A percentile compares a stretch with the other conserved stretches of the same genome.
phyloP scores from a whole-genome alignment of 2,888 invertebrate genomes.

The Patella pellucida region DNA sequence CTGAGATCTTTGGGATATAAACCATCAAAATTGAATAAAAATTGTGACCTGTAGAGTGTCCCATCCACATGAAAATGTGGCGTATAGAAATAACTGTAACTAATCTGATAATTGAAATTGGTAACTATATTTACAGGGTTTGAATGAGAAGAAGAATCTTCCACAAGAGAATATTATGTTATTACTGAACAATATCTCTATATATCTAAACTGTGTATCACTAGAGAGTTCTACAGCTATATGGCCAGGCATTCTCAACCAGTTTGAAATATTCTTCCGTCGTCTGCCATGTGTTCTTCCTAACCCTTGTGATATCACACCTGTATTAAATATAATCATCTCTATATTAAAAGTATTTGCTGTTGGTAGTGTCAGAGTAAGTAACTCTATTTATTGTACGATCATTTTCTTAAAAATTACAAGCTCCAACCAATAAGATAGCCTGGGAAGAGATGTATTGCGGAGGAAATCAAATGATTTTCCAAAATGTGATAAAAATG shows the following conservation, averaged over 20 bases:
- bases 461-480: too few species aligned
- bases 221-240: constrained; percentile 81
- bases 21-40: too few species aligned
- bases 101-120: neutral
- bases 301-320: constrained; percentile 68
- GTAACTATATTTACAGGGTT: constrained; percentile 70
- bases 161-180: constrained; percentile 79
- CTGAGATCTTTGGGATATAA: too few species aligned
- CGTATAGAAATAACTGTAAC: constrained; percentile 74
- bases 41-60: neutral
- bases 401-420: too few species aligned
- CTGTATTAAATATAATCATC: constrained; percentile 71
- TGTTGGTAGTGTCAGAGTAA: constrained; percentile 84
- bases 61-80: too few species aligned
- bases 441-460: too few species aligned
- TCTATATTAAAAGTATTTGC: constrained; percentile 85
- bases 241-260: constrained; percentile 86
- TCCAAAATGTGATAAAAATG: too few species aligned
- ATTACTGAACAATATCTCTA: constrained; percentile 90
- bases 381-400: constrained; percentile 10
- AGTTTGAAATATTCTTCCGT: constrained; percentile 89
- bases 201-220: constrained; percentile 92
- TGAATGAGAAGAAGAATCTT: constrained; percentile 84
- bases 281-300: constrained; percentile 65
- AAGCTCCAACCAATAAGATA: too few species aligned